Conservation (phyloP, 2,113 vertebrate species). For the Pardalotus punctatus region DNA sequence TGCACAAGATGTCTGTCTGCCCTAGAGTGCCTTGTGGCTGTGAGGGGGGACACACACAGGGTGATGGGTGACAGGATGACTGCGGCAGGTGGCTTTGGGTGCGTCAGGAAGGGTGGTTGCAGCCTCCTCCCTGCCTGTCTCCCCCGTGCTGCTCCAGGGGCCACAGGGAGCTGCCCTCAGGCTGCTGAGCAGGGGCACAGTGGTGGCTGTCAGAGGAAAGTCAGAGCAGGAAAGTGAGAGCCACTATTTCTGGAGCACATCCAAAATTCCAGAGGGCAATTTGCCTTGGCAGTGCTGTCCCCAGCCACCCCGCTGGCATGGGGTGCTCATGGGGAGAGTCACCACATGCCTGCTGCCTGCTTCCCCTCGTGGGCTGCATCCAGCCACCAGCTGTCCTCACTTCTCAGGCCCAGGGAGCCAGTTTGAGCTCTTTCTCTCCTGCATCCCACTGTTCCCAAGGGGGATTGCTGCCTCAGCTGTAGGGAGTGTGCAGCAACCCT, state of each 20-base stretch:
- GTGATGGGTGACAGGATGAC: not conserved
- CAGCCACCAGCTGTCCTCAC: not conserved
- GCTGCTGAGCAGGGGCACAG: not conserved
- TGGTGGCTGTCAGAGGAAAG: not conserved
- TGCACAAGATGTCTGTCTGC: not conserved
- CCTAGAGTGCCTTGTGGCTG: not conserved
- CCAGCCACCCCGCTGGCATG: not conserved
- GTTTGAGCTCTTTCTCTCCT: not conserved
- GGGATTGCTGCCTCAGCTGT: not conserved
- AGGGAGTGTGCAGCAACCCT: not conserved
- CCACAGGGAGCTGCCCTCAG: rapidly evolving
- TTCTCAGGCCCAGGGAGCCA: rapidly evolving
- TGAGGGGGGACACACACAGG: not conserved
- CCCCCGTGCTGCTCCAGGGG: rapidly evolving
- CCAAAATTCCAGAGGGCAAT: not conserved
- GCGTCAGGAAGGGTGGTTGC: not conserved
- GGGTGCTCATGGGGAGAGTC: rapidly evolving
- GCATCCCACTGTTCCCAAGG: rapidly evolving
- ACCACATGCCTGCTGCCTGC: not conserved
- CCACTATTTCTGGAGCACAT: not conserved
- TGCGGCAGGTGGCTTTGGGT: not conserved
- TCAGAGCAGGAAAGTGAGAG: not conserved
- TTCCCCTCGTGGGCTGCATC: rapidly evolving
- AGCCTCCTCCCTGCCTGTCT: not conserved
- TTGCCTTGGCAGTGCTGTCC: not conserved